Percentiles rank a stretch among this genome's conserved stretches.
Evolutionary conservation across 2,113 vertebrate genomes (phyloP).

Genomic region (Pachycephala philippinensis): DNA sequence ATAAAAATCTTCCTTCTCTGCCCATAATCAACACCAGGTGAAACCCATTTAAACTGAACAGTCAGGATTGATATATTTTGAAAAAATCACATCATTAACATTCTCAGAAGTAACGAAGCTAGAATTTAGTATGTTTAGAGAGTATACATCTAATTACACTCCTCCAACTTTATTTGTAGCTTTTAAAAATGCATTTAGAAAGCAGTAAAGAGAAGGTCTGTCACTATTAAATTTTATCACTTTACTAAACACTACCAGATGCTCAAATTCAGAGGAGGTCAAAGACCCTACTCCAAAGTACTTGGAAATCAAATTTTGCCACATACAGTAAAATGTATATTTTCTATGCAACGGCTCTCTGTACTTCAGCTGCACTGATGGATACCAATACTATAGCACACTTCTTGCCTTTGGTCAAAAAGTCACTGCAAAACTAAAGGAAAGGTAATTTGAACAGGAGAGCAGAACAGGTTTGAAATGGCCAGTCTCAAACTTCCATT

Average conservation of each 20-base stretch:
- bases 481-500: background rate
- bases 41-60: constrained; percentile 55
- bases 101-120: constrained; percentile 62
- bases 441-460: background rate
- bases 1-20: background rate
- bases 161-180: constrained; percentile 48
- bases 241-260: background rate
- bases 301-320: background rate
- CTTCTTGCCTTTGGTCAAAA: background rate
- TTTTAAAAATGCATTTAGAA: constrained; percentile 53
- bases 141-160: constrained; percentile 32
- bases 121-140: constrained; percentile 54
- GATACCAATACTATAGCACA: background rate
- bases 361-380: background rate
- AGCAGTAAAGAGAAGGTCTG: background rate
- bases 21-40: constrained; percentile 38
- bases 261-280: background rate
- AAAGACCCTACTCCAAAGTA: background rate
- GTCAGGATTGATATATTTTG: constrained; percentile 47
- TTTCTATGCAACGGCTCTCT: background rate
- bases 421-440: background rate
- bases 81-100: constrained; percentile 57
- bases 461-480: background rate
- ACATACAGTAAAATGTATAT: background rate
- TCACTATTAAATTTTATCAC: background rate